Evolutionary conservation across 1,140 invertebrate species (phyloP).

Genomic region (Heliothis virescens): DNA sequence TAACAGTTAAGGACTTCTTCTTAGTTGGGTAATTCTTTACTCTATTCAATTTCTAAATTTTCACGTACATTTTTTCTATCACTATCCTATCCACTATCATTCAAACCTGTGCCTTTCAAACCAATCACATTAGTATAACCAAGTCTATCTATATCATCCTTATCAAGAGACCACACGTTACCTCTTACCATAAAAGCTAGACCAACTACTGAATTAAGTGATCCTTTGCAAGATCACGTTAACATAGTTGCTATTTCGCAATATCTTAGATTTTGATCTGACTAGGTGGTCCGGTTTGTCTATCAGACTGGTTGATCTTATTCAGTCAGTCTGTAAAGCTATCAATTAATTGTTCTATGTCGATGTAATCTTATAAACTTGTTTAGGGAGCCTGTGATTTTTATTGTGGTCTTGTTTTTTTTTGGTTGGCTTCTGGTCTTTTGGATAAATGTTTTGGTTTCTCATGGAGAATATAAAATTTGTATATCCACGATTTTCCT

Average conservation of each 20-base stretch:
- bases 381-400: neutral
- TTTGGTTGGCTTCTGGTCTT: neutral
- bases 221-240: slow-evolving; percentile 9
- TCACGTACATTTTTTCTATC: too few species aligned
- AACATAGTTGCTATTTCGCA: slow-evolving; percentile 34
- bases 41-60: too few species aligned
- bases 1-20: too few species aligned
- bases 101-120: neutral
- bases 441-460: too few species aligned
- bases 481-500: too few species aligned
- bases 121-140: neutral
- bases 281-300: slow-evolving; percentile 34
- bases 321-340: slow-evolving; percentile 28
- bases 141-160: neutral
- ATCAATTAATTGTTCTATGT: slow-evolving; percentile 41
- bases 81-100: too few species aligned
- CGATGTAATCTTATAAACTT: slow-evolving; percentile 15
- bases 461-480: too few species aligned
- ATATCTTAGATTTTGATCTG: slow-evolving; percentile 35
- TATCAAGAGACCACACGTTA: slow-evolving; percentile 20
- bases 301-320: slow-evolving; percentile 26
- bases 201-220: slow-evolving; percentile 35
- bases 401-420: neutral
- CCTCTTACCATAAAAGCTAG: neutral
- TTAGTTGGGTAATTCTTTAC: too few species aligned